A percentile compares a stretch with the other conserved stretches of the same genome.
These are phyloP conservation scores for Ecliptopera silaceata DNA, from an alignment of 2,888 invertebrate genomes.

Conservation along the genomic window DNA sequence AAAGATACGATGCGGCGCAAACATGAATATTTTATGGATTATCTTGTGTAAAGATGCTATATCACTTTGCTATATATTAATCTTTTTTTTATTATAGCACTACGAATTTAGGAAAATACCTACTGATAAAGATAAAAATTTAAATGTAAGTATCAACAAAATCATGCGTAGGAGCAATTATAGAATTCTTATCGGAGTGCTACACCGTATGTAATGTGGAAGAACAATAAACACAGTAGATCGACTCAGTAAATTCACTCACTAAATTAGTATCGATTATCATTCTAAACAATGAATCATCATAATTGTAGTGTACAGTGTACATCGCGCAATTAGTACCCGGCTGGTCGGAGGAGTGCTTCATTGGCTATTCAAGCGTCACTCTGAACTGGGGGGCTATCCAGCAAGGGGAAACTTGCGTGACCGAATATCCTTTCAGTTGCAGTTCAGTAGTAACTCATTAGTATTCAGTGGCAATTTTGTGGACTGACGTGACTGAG, in stretches of 20 bases:
- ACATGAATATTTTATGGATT: too few species aligned
- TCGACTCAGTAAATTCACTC: background rate
- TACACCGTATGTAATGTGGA: background rate
- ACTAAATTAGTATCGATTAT: slow-evolving; percentile 1
- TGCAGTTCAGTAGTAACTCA: too few species aligned
- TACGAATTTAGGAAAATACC: background rate
- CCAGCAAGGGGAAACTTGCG: too few species aligned
- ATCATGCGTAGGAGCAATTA: background rate
- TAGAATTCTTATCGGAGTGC: background rate
- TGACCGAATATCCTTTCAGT: too few species aligned
- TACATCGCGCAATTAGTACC: slow-evolving; percentile 16
- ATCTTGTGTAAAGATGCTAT: too few species aligned
- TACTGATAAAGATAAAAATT: background rate
- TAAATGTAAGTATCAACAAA: background rate
- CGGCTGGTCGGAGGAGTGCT: slow-evolving; percentile 38
- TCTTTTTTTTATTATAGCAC: too few species aligned
- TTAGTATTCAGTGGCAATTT: too few species aligned
- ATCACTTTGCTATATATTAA: too few species aligned
- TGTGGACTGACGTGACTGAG: too few species aligned
- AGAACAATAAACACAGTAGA: background rate
- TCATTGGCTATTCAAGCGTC: slow-evolving; percentile 53
- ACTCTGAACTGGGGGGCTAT: slow-evolving; percentile 46
- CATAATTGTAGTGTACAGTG: background rate
- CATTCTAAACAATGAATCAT: background rate
- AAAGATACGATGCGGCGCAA: too few species aligned